Conservation (phyloP, 2,113 vertebrate species). For the Enhydra lutris region DNA sequence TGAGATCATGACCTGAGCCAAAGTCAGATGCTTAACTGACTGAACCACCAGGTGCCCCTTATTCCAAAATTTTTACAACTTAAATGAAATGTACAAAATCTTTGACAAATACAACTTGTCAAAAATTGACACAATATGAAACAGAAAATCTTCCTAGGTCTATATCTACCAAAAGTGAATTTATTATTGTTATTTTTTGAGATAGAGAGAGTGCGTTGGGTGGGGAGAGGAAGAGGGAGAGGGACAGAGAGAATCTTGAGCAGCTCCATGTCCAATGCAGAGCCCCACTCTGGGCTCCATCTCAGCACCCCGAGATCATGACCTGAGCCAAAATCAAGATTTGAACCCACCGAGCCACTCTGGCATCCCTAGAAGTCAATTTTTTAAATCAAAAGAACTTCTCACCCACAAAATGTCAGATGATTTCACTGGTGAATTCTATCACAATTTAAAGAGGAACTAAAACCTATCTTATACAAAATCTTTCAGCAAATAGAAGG, state of each 20-base stretch:
- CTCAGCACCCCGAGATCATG: neutral
- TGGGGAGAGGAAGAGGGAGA: neutral
- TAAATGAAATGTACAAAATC: neutral
- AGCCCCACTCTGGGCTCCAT: neutral
- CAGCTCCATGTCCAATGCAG: neutral
- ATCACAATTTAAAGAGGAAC: neutral
- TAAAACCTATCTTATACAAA: neutral
- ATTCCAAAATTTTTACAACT: neutral
- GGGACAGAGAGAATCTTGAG: neutral
- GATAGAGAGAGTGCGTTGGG: neutral
- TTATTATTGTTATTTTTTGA: neutral
- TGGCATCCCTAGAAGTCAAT: neutral
- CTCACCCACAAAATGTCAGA: neutral
- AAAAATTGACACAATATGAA: neutral
- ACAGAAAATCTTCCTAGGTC: neutral
- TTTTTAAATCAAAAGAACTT: neutral
- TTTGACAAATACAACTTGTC: neutral
- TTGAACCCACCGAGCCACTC: neutral
- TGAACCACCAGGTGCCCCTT: neutral
- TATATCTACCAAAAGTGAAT: neutral
- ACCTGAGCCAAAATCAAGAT: neutral
- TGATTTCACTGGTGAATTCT: neutral
- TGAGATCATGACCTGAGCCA: no score
- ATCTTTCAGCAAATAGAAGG: neutral
- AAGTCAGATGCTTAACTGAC: no score